Evolutionary conservation across 35 echinoderm and acorn worm genomes (phyloP).

Genomic region (Apostichopus parvimensis): DNA sequence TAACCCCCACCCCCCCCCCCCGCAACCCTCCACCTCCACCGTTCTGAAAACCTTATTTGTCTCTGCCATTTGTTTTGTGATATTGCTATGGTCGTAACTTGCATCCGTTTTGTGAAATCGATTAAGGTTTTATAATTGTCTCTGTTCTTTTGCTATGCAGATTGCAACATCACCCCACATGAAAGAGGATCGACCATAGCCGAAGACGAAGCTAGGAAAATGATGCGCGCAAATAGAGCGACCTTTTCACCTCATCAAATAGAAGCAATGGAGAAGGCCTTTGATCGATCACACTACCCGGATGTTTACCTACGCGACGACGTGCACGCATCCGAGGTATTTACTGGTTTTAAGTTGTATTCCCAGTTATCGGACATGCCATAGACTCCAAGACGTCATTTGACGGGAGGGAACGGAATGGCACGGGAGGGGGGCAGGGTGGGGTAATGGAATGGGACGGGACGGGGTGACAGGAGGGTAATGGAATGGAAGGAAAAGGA

Average conservation of each 20-base stretch:
- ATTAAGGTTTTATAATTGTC: not conserved
- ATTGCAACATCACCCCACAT: conserved; percentile 42
- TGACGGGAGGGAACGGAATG: too few species aligned
- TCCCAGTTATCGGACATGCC: too few species aligned
- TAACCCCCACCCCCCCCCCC: too few species aligned
- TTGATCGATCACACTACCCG: conserved; percentile 85
- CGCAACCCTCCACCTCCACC: too few species aligned
- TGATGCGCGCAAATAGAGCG: conserved; percentile 87
- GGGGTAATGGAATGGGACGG: too few species aligned
- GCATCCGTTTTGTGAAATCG: not conserved
- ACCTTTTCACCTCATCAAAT: conserved; percentile 96
- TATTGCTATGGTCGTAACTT: not conserved
- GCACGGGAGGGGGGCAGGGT: too few species aligned
- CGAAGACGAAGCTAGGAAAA: conserved; percentile 87
- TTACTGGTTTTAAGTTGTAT: too few species aligned
- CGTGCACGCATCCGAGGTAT: conserved; percentile 29
- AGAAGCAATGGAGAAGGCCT: conserved; percentile 93
- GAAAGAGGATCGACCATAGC: conserved; percentile 44
- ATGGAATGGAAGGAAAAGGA: too few species aligned
- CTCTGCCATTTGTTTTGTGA: too few species aligned
- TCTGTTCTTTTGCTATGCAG: not conserved
- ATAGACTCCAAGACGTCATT: too few species aligned
- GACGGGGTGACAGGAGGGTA: too few species aligned
- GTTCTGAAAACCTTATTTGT: too few species aligned
- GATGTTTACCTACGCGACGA: conserved; percentile 75